Conservation (phyloP, 2,797 vertebrate genomes). For the Ctenopoma multispine region DNA sequence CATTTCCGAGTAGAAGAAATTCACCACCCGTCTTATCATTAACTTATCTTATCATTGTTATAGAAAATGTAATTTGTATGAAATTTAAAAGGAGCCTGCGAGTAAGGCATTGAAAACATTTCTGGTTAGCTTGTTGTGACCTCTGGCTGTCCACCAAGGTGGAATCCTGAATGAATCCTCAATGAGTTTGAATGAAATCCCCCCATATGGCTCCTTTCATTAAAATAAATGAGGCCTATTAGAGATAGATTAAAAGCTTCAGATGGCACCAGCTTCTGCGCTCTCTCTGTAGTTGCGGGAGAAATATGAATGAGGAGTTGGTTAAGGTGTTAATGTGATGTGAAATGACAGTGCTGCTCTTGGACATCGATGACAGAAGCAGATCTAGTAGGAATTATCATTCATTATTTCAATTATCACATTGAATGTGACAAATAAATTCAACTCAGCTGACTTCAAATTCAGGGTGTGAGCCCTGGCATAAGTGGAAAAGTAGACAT, state of each 20-base stretch:
- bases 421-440: constrained; percentile 45
- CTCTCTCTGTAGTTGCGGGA: constrained; percentile 54
- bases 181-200: constrained; percentile 62
- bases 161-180: constrained; percentile 56
- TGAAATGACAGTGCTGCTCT: constrained; percentile 72
- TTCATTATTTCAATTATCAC: constrained; percentile 63
- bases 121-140: constrained; percentile 55
- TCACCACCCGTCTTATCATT: constrained; percentile 35
- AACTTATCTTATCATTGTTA: too few relatives aligned
- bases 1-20: constrained; percentile 46
- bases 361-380: constrained; percentile 50
- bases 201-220: constrained; percentile 77
- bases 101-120: constrained; percentile 36
- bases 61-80: constrained; percentile 32
- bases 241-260: constrained; percentile 78
- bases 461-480: constrained; percentile 66
- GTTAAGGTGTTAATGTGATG: constrained; percentile 69
- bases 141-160: constrained; percentile 74
- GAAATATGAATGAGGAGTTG: constrained; percentile 50
- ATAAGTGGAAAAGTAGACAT: constrained; percentile 66
- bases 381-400: constrained; percentile 55
- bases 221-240: constrained; percentile 77
- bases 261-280: constrained; percentile 64
- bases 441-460: constrained; percentile 51
- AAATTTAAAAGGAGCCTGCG: constrained; percentile 40